phyloP scores from a whole-genome alignment of 2,113 vertebrate genomes.

The Coracopsis vasa region DNA sequence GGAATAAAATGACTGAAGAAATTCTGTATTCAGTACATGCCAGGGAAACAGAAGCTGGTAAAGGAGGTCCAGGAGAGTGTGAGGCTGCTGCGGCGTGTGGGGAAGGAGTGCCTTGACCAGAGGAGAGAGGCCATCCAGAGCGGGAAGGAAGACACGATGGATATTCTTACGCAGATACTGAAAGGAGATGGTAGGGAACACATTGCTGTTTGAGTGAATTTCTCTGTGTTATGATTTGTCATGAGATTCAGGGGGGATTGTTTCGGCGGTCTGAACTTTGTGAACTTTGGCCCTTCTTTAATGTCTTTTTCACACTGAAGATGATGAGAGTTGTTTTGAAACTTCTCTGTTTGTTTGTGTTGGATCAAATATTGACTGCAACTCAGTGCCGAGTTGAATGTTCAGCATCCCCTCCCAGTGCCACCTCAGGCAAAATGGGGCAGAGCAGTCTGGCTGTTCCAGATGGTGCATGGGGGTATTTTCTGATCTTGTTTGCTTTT shows the following conservation, averaged over 20 bases:
- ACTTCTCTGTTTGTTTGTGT: neutral
- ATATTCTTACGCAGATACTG: slow-evolving; percentile 91
- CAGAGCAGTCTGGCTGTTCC: neutral
- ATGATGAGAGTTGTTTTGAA: neutral
- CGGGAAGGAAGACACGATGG: slow-evolving; percentile 77
- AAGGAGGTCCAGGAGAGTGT: slow-evolving; percentile 77
- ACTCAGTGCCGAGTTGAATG: neutral
- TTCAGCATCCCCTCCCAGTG: accelerated
- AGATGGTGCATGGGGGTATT: neutral
- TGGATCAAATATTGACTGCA: neutral
- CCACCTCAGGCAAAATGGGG: neutral
- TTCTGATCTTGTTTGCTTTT: slow-evolving; percentile 8
- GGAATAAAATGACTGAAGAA: neutral
- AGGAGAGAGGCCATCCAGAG: slow-evolving; percentile 78
- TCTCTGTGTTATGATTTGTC: neutral
- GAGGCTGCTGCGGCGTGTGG: slow-evolving; percentile 80
- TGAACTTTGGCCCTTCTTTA: neutral
- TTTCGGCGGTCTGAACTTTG: neutral
- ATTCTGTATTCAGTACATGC: slow-evolving; percentile 68
- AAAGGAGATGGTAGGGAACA: slow-evolving; percentile 69
- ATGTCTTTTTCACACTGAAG: neutral
- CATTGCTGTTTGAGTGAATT: neutral
- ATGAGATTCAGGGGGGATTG: neutral
- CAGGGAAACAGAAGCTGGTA: slow-evolving; percentile 74
- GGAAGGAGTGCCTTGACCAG: slow-evolving; percentile 79